Conservation (phyloP, 2,797 vertebrate species). For the Dromococcyx pavoninus region DNA sequence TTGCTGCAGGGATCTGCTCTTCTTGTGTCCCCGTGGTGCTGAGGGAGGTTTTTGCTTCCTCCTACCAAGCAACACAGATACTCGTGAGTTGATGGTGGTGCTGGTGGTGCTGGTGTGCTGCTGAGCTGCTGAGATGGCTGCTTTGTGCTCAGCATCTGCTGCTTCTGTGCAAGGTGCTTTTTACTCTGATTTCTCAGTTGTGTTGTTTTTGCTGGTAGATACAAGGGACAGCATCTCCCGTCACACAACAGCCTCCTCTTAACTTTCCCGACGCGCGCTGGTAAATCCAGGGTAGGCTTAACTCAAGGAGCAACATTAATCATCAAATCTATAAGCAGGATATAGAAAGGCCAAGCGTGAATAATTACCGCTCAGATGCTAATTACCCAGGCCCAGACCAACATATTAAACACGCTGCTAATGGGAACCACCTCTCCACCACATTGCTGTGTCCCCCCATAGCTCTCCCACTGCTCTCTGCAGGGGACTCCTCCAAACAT, state of each 20-base stretch:
- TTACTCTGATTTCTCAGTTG: neutral
- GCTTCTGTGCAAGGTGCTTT: neutral
- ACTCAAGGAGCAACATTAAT: neutral
- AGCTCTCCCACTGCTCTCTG: neutral
- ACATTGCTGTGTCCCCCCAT: neutral
- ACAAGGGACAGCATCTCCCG: neutral
- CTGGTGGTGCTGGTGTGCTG: neutral
- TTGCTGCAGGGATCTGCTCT: neutral
- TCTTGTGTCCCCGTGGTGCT: neutral
- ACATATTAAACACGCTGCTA: neutral
- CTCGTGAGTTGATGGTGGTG: accelerated
- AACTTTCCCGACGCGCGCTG: accelerated
- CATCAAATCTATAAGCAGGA: conserved; percentile 6
- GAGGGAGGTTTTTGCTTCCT: neutral
- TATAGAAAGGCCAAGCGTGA: conserved; percentile 44
- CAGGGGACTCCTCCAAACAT: neutral
- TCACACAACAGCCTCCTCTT: neutral
- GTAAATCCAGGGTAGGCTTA: neutral
- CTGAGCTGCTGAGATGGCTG: neutral
- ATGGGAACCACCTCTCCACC: neutral
- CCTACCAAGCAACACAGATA: accelerated
- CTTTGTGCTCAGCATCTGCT: neutral
- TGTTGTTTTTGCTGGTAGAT: neutral
- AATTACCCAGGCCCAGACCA: conserved; percentile 30
- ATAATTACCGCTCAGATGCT: conserved; percentile 34